Conservation (phyloP, 2,797 vertebrate genomes). For the Enteromius fasciolatus region DNA sequence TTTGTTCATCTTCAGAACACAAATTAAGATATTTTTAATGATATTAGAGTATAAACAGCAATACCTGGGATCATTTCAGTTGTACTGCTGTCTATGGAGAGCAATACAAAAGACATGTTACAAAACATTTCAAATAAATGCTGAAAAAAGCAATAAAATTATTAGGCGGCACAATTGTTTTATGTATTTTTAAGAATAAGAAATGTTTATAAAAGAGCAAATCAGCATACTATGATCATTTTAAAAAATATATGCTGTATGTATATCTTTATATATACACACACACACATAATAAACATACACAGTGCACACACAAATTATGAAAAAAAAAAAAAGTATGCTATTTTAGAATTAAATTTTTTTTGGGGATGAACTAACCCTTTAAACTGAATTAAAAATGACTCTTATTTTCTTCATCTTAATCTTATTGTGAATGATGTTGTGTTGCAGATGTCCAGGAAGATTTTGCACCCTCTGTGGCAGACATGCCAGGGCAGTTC, state of each 20-base stretch:
- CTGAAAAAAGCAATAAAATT: not conserved
- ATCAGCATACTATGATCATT: no score
- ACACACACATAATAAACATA: no score
- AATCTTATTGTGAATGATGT: not conserved
- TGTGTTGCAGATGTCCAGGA: constrained; percentile 75
- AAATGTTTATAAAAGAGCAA: not conserved
- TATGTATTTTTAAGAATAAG: not conserved
- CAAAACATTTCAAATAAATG: not conserved
- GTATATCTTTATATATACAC: no score
- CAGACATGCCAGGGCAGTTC: constrained; percentile 81
- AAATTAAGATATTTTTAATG: no score
- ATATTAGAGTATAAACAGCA: no score
- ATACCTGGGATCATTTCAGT: no score
- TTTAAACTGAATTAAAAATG: not conserved
- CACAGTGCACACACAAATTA: no score
- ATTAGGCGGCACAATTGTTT: not conserved
- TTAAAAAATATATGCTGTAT: no score
- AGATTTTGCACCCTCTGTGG: constrained; percentile 75
- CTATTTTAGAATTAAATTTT: not conserved
- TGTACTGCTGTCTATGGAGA: no score
- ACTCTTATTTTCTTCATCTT: not conserved
- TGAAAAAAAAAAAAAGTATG: no score
- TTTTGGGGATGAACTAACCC: not conserved
- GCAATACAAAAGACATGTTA: not conserved
- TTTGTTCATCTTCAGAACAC: no score